These are phyloP conservation scores for Natrix natrix DNA, from an alignment of 2,797 vertebrate species.

Conservation along the genomic window DNA sequence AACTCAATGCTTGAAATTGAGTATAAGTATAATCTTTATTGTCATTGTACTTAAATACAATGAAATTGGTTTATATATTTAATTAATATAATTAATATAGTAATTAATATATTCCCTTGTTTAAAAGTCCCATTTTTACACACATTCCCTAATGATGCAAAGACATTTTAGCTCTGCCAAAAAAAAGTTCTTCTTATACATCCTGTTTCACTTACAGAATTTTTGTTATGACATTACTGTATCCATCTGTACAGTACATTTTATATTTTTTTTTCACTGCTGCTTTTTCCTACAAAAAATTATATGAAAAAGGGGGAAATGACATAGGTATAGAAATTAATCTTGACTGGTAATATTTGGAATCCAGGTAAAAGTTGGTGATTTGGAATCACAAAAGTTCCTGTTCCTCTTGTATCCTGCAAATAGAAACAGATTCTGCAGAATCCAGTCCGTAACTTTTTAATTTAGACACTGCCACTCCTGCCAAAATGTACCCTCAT, in stretches of 20 bases:
- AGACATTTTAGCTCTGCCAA: background rate
- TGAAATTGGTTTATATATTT: too few species aligned
- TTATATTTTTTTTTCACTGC: background rate
- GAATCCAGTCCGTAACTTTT: background rate
- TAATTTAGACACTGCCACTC: background rate
- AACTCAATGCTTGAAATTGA: background rate
- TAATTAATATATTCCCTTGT: background rate
- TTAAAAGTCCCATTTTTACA: background rate
- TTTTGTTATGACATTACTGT: background rate
- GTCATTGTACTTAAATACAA: too few species aligned
- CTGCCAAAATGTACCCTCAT: background rate
- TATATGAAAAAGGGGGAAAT: background rate
- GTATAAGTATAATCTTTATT: too few species aligned
- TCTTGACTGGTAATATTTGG: background rate
- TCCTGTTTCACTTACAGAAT: background rate
- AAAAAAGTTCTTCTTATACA: background rate
- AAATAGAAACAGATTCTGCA: background rate
- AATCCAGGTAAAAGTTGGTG: background rate
- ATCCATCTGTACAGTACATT: background rate
- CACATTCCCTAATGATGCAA: background rate
- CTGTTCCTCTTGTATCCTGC: background rate
- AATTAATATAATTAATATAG: too few species aligned
- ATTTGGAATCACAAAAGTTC: background rate
- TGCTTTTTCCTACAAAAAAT: background rate
- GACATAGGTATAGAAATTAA: background rate